Evolutionary conservation across 2,113 vertebrate genomes (phyloP).

Genomic region (Dendrocopos noguchii): DNA sequence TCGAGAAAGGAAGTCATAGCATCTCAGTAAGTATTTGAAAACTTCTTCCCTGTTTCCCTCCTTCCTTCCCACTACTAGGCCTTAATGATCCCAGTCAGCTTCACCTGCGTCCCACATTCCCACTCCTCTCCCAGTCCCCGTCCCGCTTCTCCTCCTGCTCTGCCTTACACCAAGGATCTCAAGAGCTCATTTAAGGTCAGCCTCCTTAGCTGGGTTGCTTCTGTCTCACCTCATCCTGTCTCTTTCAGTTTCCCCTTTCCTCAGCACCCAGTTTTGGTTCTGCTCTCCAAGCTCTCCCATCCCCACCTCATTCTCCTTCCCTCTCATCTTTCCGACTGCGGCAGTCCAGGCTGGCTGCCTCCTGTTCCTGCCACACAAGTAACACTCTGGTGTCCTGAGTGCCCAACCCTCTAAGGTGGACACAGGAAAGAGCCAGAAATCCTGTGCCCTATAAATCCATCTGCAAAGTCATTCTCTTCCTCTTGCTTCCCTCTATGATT

Average conservation of each 20-base stretch:
- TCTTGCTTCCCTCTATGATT: too few relatives aligned
- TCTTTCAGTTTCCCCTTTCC: not conserved
- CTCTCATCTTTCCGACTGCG: not conserved
- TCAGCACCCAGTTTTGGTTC: not conserved
- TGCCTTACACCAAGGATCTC: not conserved
- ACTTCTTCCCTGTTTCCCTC: not conserved
- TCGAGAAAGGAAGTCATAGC: not conserved
- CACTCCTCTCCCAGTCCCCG: too few relatives aligned
- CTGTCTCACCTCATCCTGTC: not conserved
- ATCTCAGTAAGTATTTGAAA: not conserved
- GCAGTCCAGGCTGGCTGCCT: too few relatives aligned
- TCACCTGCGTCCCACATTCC: not conserved
- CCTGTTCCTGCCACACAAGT: too few relatives aligned
- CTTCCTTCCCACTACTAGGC: not conserved
- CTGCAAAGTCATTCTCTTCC: too few relatives aligned
- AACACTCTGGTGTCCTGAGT: too few relatives aligned
- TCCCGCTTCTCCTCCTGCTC: too few relatives aligned
- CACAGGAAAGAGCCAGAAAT: too few relatives aligned
- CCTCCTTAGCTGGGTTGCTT: not conserved
- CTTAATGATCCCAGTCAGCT: not conserved
- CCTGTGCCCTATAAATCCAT: too few relatives aligned
- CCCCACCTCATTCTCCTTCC: not conserved
- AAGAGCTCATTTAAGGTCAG: not conserved
- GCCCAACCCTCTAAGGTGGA: too few relatives aligned
- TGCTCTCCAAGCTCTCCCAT: not conserved